phyloP scores from a whole-genome alignment of 2,113 vertebrate genomes.

The Spea bombifrons region DNA sequence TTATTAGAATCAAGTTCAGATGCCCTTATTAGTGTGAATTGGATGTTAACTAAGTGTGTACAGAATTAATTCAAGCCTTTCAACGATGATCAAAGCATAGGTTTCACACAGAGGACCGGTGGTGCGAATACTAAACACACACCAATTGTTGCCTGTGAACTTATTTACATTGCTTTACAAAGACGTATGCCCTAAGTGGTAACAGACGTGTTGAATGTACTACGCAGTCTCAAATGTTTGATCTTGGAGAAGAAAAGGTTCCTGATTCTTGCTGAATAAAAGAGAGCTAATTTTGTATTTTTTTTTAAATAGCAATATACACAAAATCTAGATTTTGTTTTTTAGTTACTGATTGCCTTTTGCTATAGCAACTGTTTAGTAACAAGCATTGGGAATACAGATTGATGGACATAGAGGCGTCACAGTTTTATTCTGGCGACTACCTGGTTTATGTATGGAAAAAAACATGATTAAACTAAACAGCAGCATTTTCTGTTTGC shows the following conservation, averaged over 20 bases:
- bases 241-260: slow-evolving; percentile 31
- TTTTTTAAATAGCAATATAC: not conserved
- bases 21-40: slow-evolving; percentile 7
- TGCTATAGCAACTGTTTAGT: not conserved
- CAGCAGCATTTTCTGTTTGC: not conserved
- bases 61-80: slow-evolving; percentile 61
- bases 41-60: slow-evolving; percentile 56
- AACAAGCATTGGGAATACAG: not conserved
- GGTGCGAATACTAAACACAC: slow-evolving; percentile 60
- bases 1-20: not conserved
- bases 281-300: slow-evolving; percentile 29
- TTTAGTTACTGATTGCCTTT: not conserved
- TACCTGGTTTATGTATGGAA: not conserved
- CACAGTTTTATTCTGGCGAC: not conserved
- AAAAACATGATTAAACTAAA: not conserved
- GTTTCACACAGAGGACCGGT: slow-evolving; percentile 58
- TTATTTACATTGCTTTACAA: slow-evolving; percentile 54
- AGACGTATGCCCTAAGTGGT: slow-evolving; percentile 62
- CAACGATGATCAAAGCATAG: slow-evolving; percentile 60
- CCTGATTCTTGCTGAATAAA: slow-evolving; percentile 50
- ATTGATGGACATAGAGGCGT: not conserved
- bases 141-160: slow-evolving; percentile 62
- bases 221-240: slow-evolving; percentile 56
- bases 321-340: not conserved
- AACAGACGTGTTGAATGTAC: slow-evolving; percentile 60